A percentile compares a stretch with the other conserved stretches of the same genome.
phyloP scores from a whole-genome alignment of 2,113 vertebrate genomes.

The Smithornis capensis region DNA sequence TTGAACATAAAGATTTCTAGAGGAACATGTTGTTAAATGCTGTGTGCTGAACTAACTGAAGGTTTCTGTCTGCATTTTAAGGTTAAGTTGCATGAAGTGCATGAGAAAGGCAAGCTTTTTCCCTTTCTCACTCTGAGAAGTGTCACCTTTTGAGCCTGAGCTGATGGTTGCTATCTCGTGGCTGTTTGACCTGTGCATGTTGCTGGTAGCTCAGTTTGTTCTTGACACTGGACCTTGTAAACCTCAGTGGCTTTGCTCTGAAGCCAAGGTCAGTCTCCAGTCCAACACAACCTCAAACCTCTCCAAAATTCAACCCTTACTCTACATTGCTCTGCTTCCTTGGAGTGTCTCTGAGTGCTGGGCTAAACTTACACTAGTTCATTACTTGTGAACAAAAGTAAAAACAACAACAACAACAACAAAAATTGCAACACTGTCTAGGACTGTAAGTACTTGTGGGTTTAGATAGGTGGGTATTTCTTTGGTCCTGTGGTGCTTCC shows the following conservation, averaged over 20 bases:
- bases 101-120: background rate
- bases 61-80: background rate
- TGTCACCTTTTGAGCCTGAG: background rate
- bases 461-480: background rate
- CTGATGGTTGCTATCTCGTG: background rate
- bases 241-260: background rate
- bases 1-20: background rate
- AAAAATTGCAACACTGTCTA: background rate
- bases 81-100: background rate
- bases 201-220: background rate
- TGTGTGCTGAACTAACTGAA: background rate
- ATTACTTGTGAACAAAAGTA: background rate
- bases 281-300: background rate
- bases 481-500: background rate
- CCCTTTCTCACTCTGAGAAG: background rate
- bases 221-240: background rate
- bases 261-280: background rate
- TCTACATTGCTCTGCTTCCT: background rate
- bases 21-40: background rate
- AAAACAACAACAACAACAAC: background rate
- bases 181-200: background rate
- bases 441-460: background rate
- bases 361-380: background rate
- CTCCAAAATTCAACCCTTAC: background rate
- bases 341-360: background rate